Conservation (phyloP, 2,888 invertebrate genomes). For the Sepiola atlantica region DNA sequence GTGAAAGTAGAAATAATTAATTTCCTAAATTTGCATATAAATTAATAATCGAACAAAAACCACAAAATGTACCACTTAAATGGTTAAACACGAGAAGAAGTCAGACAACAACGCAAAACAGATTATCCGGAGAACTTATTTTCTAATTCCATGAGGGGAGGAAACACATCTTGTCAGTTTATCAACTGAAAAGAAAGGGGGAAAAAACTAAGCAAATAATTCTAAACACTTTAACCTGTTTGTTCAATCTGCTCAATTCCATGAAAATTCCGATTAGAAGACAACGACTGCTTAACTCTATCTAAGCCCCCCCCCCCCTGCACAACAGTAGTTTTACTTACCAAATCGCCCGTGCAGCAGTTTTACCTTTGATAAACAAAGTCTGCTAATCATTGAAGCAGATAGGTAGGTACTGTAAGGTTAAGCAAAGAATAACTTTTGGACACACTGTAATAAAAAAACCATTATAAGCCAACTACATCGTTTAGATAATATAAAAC, state of each 20-base stretch:
- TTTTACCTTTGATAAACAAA: background rate
- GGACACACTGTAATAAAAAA: background rate
- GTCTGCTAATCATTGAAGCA: background rate
- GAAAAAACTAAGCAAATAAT: background rate
- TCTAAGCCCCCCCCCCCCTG: background rate
- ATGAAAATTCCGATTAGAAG: background rate
- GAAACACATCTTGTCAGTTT: background rate
- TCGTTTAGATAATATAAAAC: too few species aligned
- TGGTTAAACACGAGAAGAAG: background rate
- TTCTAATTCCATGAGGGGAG: background rate
- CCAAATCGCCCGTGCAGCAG: background rate
- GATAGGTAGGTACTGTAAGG: background rate
- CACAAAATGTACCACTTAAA: too few species aligned
- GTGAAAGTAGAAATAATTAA: too few species aligned
- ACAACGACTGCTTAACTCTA: background rate
- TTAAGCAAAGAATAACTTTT: background rate
- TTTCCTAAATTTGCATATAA: too few species aligned
- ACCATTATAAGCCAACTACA: background rate
- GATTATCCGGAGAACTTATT: background rate
- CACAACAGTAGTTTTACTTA: background rate
- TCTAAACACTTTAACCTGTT: background rate
- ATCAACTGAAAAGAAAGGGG: background rate
- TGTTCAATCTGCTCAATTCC: background rate
- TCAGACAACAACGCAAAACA: background rate
- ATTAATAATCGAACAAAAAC: too few species aligned